Conservation (phyloP, 2,113 vertebrate species). For the Onychostoma macrolepis region DNA sequence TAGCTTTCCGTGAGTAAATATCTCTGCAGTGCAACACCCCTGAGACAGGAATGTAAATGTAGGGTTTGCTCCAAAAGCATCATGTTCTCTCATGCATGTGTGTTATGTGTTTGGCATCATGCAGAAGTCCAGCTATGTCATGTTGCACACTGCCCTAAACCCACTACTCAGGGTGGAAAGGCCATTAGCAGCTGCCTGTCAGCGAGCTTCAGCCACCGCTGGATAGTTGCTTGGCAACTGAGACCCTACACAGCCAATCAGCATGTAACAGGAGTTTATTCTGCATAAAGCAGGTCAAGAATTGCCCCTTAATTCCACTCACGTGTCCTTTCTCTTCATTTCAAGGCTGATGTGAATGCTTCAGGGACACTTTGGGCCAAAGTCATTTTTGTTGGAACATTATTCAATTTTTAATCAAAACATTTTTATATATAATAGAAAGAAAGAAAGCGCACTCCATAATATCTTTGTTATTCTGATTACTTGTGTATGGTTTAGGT, state of each 20-base stretch:
- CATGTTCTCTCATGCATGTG: not conserved
- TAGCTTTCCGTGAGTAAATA: not conserved
- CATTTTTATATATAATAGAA: not conserved
- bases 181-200: conserved; percentile 75
- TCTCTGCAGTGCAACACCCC: conserved; percentile 40
- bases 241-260: conserved; percentile 70
- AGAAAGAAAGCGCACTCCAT: not conserved
- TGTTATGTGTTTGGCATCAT: conserved; percentile 61
- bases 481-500: not conserved
- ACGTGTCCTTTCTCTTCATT: conserved; percentile 59
- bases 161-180: conserved; percentile 40
- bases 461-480: not conserved
- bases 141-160: conserved; percentile 25
- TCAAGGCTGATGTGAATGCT: conserved; percentile 28
- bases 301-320: conserved; percentile 60
- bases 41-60: conserved; percentile 15
- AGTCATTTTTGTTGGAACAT: not conserved
- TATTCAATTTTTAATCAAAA: not conserved
- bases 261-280: conserved; percentile 69
- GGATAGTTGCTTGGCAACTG: conserved; percentile 80
- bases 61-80: not conserved
- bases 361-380: not conserved
- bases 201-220: conserved; percentile 63
- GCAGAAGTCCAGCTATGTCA: conserved; percentile 34
- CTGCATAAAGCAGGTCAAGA: conserved; percentile 63